Evolutionary conservation across 1,140 invertebrate species (phyloP).

Genomic region (Drosophila serrata): DNA sequence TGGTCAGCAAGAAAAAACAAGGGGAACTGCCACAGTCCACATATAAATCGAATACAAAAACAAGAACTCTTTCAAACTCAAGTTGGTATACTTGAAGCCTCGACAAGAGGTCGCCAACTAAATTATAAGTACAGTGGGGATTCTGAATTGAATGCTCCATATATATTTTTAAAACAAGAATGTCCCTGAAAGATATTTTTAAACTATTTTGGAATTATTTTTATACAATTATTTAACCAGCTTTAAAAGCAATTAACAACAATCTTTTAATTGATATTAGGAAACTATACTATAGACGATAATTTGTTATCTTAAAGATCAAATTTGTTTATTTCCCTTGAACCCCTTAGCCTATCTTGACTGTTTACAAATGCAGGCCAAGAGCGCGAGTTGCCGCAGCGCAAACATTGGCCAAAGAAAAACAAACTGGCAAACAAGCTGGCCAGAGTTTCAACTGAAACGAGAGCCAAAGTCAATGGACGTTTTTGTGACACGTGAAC

Average conservation of each 20-base stretch:
- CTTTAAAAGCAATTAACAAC: neutral
- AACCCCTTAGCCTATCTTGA: neutral
- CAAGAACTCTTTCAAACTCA: slow-evolving; percentile 4
- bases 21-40: slow-evolving; percentile 13
- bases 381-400: slow-evolving; percentile 36
- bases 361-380: slow-evolving; percentile 29
- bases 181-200: too few relatives aligned
- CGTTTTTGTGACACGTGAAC: slow-evolving; percentile 63
- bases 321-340: neutral
- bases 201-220: too few relatives aligned
- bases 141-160: neutral
- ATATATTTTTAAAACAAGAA: too few relatives aligned
- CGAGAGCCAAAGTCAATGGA: slow-evolving; percentile 54
- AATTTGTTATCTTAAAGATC: neutral
- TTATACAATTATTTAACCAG: too few relatives aligned
- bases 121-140: slow-evolving; percentile 32
- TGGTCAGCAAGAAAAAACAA: slow-evolving; percentile 10
- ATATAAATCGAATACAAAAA: slow-evolving; percentile 35
- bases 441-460: slow-evolving; percentile 23
- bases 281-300: neutral
- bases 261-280: neutral
- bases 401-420: slow-evolving; percentile 60
- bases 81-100: slow-evolving; percentile 18
- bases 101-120: slow-evolving; percentile 50
- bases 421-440: slow-evolving; percentile 56